These are phyloP conservation scores for Fregetta grallaria DNA, from an alignment of 2,113 vertebrate genomes.

Conservation along the genomic window DNA sequence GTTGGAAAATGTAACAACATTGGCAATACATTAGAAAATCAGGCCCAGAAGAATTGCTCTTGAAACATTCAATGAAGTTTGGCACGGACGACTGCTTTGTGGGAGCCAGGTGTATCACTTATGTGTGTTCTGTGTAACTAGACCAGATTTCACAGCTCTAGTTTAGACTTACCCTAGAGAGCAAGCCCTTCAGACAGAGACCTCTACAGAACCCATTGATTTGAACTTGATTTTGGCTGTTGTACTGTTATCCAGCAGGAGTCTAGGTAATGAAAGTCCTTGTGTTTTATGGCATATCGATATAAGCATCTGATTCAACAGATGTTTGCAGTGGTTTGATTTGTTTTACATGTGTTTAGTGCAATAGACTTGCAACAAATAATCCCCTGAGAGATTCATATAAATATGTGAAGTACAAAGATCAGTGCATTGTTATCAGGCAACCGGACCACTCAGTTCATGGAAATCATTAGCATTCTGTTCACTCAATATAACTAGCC, in stretches of 20 bases:
- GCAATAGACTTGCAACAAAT: background rate
- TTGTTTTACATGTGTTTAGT: background rate
- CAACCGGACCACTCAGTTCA: background rate
- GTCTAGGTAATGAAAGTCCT: background rate
- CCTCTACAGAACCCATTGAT: background rate
- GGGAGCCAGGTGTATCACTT: background rate
- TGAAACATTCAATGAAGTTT: background rate
- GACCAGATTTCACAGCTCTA: background rate
- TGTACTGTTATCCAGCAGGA: background rate
- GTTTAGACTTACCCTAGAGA: background rate
- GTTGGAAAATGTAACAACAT: conserved; percentile 22
- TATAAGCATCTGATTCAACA: background rate
- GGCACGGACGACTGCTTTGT: background rate
- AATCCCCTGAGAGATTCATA: background rate
- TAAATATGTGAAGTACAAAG: background rate
- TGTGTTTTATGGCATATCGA: background rate
- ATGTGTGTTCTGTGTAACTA: background rate
- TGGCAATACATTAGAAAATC: conserved; percentile 17
- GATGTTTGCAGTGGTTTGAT: background rate
- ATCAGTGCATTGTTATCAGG: background rate
- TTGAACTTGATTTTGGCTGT: background rate
- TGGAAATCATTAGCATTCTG: background rate
- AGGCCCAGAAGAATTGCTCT: background rate
- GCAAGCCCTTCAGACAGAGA: background rate
- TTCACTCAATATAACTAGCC: background rate